phyloP scores from a whole-genome alignment of 2,888 invertebrate genomes.

The Erebia ligea region DNA sequence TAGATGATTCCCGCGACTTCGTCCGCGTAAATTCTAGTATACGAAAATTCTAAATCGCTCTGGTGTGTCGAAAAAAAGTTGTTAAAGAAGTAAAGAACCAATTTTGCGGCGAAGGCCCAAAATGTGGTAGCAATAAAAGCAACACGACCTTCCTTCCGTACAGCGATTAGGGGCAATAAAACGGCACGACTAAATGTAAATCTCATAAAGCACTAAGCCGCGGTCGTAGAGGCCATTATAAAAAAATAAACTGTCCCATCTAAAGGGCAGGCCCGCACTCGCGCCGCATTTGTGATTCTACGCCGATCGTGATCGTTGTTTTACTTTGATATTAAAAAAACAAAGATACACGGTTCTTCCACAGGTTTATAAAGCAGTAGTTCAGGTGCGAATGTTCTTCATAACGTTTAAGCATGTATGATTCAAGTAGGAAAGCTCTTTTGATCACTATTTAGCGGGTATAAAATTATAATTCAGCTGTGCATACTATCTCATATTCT shows the following conservation, averaged over 20 bases:
- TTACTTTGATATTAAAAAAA: not conserved
- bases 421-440: no score
- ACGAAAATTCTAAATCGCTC: no score
- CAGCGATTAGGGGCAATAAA: conserved; percentile 66
- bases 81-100: not conserved
- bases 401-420: no score
- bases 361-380: no score
- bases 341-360: not conserved
- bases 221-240: conserved; percentile 62
- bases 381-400: no score
- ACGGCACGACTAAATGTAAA: conserved; percentile 73
- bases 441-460: no score
- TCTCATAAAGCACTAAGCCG: conserved; percentile 60
- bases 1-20: no score
- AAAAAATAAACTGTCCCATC: conserved; percentile 78
- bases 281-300: conserved; percentile 69
- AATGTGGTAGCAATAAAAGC: conserved; percentile 32
- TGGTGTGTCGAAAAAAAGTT: no score
- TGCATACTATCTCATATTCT: no score
- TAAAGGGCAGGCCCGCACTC: conserved; percentile 66
- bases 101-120: not conserved
- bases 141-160: conserved; percentile 50
- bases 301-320: conserved; percentile 46
- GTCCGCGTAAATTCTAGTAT: no score
- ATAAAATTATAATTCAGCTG: no score